These are phyloP conservation scores for Etheostoma cragini DNA, from an alignment of 2,113 vertebrate genomes.

Conservation along the genomic window DNA sequence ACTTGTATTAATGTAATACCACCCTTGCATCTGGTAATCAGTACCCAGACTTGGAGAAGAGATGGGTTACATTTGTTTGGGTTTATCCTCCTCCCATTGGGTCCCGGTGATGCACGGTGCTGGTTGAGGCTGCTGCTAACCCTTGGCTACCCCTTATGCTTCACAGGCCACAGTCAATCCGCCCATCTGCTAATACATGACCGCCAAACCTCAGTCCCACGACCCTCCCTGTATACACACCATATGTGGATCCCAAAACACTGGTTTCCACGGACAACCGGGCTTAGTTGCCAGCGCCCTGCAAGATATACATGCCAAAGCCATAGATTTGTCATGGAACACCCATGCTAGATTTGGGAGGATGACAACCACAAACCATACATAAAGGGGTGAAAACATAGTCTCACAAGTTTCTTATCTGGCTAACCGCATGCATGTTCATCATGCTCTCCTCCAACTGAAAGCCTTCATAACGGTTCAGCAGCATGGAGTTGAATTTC, in stretches of 20 bases:
- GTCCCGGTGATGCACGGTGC: slow-evolving; percentile 19
- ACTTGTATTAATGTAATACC: no score
- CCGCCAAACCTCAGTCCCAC: slow-evolving; percentile 65
- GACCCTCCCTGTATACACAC: slow-evolving; percentile 57
- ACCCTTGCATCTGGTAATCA: background rate
- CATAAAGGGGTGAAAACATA: slow-evolving; percentile 39
- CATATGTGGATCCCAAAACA: slow-evolving; percentile 63
- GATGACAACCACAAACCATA: slow-evolving; percentile 22
- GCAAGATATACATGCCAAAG: slow-evolving; percentile 15
- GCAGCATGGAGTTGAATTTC: slow-evolving; percentile 63
- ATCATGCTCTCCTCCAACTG: slow-evolving; percentile 15
- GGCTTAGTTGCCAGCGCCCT: slow-evolving; percentile 8
- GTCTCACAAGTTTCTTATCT: slow-evolving; percentile 29
- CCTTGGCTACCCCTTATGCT: slow-evolving; percentile 63
- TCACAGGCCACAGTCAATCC: slow-evolving; percentile 33
- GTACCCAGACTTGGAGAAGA: background rate
- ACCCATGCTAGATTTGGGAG: slow-evolving; percentile 28
- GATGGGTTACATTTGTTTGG: slow-evolving; percentile 45
- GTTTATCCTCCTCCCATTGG: slow-evolving; percentile 24
- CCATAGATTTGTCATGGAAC: slow-evolving; percentile 31
- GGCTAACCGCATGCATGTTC: slow-evolving; percentile 16
- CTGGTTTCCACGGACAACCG: slow-evolving; percentile 55
- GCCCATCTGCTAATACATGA: slow-evolving; percentile 57
- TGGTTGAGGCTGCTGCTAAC: slow-evolving; percentile 46
- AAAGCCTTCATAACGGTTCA: slow-evolving; percentile 41